Conservation (phyloP, 2,113 vertebrate species). For the Onychorhynchus coronatus region DNA sequence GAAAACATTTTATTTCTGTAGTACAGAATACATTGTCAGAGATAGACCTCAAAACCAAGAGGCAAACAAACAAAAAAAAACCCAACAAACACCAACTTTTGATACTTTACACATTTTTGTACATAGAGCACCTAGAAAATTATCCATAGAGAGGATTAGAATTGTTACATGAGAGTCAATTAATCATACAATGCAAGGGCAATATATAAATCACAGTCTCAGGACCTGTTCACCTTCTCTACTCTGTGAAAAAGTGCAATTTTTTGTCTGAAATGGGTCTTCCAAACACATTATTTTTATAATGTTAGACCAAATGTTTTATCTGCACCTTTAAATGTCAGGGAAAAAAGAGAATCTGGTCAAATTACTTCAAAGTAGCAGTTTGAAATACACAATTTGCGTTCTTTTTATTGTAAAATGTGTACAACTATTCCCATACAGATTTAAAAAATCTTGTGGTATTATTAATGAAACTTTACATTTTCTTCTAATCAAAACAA, state of each 20-base stretch:
- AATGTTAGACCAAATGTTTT: neutral
- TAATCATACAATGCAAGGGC: neutral
- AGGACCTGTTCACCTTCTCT: neutral
- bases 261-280: neutral
- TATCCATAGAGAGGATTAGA: neutral
- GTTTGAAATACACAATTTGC: neutral
- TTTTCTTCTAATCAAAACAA: neutral
- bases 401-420: neutral
- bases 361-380: neutral
- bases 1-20: neutral
- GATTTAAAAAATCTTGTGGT: neutral
- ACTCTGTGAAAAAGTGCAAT: neutral
- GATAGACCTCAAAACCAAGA: rapidly evolving
- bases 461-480: neutral
- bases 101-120: neutral
- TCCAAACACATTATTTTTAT: neutral
- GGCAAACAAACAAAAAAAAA: neutral
- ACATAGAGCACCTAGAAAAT: neutral
- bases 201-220: neutral
- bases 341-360: neutral
- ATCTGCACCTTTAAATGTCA: neutral
- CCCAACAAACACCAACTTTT: rapidly evolving
- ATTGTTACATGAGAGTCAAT: neutral
- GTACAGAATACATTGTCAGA: neutral
- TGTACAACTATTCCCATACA: neutral